phyloP scores from a whole-genome alignment of 1,140 invertebrate species.

The Olivierus martensii region DNA sequence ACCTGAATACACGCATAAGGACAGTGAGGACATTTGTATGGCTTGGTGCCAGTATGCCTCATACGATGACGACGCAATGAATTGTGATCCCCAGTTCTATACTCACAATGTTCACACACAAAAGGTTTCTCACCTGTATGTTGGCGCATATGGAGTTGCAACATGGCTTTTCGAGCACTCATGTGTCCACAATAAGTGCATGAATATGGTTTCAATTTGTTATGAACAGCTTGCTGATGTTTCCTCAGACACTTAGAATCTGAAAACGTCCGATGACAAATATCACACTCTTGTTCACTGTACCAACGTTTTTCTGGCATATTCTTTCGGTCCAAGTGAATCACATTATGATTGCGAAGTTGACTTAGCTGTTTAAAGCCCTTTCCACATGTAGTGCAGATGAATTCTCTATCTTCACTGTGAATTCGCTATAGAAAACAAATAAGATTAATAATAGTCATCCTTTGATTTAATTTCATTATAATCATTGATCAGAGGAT shows the following conservation, averaged over 20 bases:
- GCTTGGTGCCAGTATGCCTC: constrained; percentile 54
- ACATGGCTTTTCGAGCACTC: constrained; percentile 36
- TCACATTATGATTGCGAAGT: constrained; percentile 43
- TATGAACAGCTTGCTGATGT: constrained; percentile 61
- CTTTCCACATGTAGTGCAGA: constrained; percentile 45
- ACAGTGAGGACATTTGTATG: constrained; percentile 54
- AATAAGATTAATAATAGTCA: too few species aligned
- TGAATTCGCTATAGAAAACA: constrained; percentile 40
- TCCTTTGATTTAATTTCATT: too few species aligned
- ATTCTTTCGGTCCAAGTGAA: constrained; percentile 36
- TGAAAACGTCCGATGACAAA: constrained; percentile 51
- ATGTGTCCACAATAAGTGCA: constrained; percentile 61
- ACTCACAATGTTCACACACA: constrained; percentile 57
- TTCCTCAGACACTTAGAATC: constrained; percentile 58
- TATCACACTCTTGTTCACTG: constrained; percentile 48
- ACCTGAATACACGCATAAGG: constrained; percentile 48
- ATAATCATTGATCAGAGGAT: too few species aligned
- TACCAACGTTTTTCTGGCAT: constrained; percentile 33
- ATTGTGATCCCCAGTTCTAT: constrained; percentile 63
- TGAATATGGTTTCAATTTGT: constrained; percentile 56
- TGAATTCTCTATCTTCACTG: constrained; percentile 39
- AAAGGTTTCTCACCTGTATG: constrained; percentile 71
- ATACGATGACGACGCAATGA: constrained; percentile 61
- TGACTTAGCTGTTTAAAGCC: constrained; percentile 48
- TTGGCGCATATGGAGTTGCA: constrained; percentile 53